phyloP scores from a whole-genome alignment of 2,113 vertebrate species.

The Thryonomys swinderianus region DNA sequence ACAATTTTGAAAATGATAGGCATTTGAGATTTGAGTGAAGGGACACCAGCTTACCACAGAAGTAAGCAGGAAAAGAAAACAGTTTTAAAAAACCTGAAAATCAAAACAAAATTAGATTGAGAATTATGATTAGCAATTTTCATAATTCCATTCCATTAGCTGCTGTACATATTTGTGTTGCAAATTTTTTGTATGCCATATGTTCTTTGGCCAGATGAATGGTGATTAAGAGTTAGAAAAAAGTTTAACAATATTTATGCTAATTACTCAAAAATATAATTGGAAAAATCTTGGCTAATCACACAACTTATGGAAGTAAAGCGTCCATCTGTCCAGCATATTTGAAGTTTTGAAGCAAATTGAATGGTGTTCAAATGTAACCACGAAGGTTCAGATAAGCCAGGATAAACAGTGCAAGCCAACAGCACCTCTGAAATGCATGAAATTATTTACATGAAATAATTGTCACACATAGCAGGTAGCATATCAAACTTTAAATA shows the following conservation, averaged over 20 bases:
- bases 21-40: not conserved
- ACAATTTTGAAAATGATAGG: not conserved
- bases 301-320: constrained; percentile 2
- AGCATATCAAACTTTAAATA: not conserved
- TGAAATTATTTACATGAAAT: not conserved
- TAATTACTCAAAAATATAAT: constrained; percentile 49
- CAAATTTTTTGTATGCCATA: constrained; percentile 18
- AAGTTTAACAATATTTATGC: constrained; percentile 52
- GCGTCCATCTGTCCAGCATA: not conserved
- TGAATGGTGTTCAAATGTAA: not conserved
- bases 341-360: constrained; percentile 1
- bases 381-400: not conserved
- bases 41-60: not conserved
- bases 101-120: not conserved
- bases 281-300: constrained; percentile 61
- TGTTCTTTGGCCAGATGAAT: constrained; percentile 38
- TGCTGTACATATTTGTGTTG: not conserved
- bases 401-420: not conserved
- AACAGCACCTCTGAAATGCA: not conserved
- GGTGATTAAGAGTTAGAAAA: constrained; percentile 61
- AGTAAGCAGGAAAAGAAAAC: not conserved
- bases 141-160: not conserved
- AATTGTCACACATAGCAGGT: not conserved
- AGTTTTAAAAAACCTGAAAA: not conserved
- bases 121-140: not conserved